phyloP scores from a whole-genome alignment of 2,113 vertebrate species.

The Amazona vittata region DNA sequence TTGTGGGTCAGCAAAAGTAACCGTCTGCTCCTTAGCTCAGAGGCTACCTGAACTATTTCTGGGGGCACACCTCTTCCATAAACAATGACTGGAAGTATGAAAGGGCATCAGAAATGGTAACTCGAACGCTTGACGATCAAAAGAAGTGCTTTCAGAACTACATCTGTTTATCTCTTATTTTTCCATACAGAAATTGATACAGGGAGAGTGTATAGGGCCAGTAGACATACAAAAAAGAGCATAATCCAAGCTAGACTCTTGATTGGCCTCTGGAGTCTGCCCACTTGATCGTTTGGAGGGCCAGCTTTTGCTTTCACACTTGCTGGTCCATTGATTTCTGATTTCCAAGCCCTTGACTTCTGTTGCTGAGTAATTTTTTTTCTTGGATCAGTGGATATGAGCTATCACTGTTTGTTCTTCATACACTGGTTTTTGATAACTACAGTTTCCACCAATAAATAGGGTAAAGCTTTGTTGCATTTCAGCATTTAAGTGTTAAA shows the following conservation, averaged over 20 bases:
- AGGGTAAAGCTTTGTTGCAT: background rate
- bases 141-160: background rate
- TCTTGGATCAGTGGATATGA: background rate
- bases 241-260: background rate
- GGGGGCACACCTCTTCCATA: background rate
- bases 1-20: background rate
- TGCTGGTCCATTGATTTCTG: background rate
- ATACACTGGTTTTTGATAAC: background rate
- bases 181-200: background rate
- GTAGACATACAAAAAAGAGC: background rate
- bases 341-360: background rate
- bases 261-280: background rate
- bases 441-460: background rate
- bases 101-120: background rate
- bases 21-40: background rate
- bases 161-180: background rate
- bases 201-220: background rate
- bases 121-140: background rate
- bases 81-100: background rate
- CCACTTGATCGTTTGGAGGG: background rate
- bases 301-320: background rate
- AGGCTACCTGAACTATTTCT: background rate
- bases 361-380: background rate
- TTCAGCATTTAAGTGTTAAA: background rate
- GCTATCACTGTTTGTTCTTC: background rate